These are phyloP conservation scores for Volucella inflata DNA, from an alignment of 2,888 invertebrate genomes.

Conservation along the genomic window DNA sequence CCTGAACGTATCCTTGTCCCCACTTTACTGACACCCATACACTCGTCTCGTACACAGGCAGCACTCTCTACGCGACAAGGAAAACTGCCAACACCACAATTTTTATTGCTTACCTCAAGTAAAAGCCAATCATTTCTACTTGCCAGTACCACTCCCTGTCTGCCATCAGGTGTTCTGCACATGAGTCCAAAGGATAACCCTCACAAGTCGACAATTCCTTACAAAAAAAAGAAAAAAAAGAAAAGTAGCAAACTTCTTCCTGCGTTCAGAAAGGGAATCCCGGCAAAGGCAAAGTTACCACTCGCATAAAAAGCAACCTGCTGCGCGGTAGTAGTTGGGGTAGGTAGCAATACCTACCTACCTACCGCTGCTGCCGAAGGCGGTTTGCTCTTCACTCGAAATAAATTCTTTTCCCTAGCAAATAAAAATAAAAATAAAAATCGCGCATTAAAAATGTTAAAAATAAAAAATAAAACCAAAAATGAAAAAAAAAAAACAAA, in stretches of 20 bases:
- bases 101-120: conserved; percentile 75
- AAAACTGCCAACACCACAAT: conserved; percentile 64
- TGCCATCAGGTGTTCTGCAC: conserved; percentile 47
- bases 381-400: conserved; percentile 38
- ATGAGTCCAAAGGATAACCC: conserved; percentile 59
- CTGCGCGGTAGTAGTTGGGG: conserved; percentile 22
- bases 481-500: background rate
- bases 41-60: background rate
- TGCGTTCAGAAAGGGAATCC: background rate
- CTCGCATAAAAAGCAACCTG: conserved; percentile 58
- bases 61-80: background rate
- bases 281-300: conserved; percentile 58
- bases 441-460: conserved; percentile 52
- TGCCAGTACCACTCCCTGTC: background rate
- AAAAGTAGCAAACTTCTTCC: too few species aligned
- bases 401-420: conserved; percentile 44
- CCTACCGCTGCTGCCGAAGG: conserved; percentile 16
- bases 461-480: conserved; percentile 5
- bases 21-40: background rate
- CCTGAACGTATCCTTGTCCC: conserved; percentile 46
- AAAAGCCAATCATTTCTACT: conserved; percentile 73
- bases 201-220: conserved; percentile 49
- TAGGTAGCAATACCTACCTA: conserved; percentile 53
- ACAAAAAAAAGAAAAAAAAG: too few species aligned
- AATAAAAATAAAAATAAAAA: conserved; percentile 49